Percentiles rank a stretch among this genome's conserved stretches.
Conservation (phyloP, 2,888 invertebrate genomes). For the Dasysyrphus tricinctus region DNA sequence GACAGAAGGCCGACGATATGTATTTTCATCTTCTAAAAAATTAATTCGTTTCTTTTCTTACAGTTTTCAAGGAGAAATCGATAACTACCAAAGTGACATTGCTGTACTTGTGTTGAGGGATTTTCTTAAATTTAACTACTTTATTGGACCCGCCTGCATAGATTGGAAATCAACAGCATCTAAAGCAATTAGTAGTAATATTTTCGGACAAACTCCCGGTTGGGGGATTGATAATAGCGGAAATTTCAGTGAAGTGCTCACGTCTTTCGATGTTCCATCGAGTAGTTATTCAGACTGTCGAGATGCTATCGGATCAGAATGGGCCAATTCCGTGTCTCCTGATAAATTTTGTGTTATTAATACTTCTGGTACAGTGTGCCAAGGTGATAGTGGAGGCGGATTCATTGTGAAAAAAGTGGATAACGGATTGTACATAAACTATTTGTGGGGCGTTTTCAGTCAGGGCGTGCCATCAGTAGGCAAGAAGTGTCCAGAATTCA, state of each 20-base stretch:
- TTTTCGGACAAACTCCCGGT: slow-evolving; percentile 74
- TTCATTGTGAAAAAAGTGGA: slow-evolving; percentile 68
- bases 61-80: slow-evolving; percentile 74
- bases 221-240: slow-evolving; percentile 76
- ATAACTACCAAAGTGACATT: slow-evolving; percentile 79
- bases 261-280: slow-evolving; percentile 67
- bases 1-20: no score
- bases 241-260: slow-evolving; percentile 65
- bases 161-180: slow-evolving; percentile 76
- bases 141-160: slow-evolving; percentile 82
- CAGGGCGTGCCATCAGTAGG: slow-evolving; percentile 58
- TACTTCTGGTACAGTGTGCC: slow-evolving; percentile 75
- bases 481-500: slow-evolving; percentile 14
- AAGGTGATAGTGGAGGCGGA: slow-evolving; percentile 80
- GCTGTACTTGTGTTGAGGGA: slow-evolving; percentile 80
- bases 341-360: slow-evolving; percentile 81
- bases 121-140: slow-evolving; percentile 78
- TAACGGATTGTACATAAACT: slow-evolving; percentile 53
- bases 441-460: slow-evolving; percentile 79
- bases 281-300: slow-evolving; percentile 74
- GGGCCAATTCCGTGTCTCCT: slow-evolving; percentile 74
- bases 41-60: slow-evolving; percentile 29
- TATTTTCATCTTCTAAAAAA: background rate
- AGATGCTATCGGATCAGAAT: slow-evolving; percentile 48
- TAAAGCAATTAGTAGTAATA: slow-evolving; percentile 27